Percentiles rank a stretch among this genome's conserved stretches.
Conservation (phyloP, 1,140 invertebrate genomes). For the Glossosoma conforme region DNA sequence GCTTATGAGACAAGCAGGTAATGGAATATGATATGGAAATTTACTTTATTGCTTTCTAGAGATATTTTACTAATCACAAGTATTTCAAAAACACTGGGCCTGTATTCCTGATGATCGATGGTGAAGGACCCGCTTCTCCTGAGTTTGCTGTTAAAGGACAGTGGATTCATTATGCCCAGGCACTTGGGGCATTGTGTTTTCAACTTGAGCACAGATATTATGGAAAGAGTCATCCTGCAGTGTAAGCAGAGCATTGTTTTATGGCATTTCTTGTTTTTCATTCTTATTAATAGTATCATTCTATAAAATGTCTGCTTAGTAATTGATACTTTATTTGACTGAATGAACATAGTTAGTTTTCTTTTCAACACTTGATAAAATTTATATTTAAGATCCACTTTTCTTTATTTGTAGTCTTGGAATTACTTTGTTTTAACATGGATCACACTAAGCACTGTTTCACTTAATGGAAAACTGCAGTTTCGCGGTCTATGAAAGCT, state of each 20-base stretch:
- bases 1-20: not conserved
- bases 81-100: conserved; percentile 62
- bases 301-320: not conserved
- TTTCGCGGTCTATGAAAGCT: too few species aligned
- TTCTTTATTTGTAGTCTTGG: not conserved
- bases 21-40: not conserved
- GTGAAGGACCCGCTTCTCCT: conserved; percentile 64
- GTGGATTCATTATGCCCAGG: conserved; percentile 79
- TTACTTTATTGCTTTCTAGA: conserved; percentile 46
- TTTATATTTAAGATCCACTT: not conserved
- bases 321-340: not conserved
- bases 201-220: conserved; percentile 91
- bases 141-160: conserved; percentile 81
- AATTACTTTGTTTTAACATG: not conserved
- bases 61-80: conserved; percentile 75
- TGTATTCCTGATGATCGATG: conserved; percentile 86
- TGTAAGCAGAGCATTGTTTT: conserved; percentile 50
- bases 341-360: not conserved
- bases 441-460: too few species aligned
- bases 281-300: conserved; percentile 11
- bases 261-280: conserved; percentile 7
- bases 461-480: too few species aligned
- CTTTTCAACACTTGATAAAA: not conserved
- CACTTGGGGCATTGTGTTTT: conserved; percentile 77
- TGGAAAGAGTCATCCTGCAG: conserved; percentile 85